Evolutionary conservation across 2,888 invertebrate genomes (phyloP).

Genomic region (Drosophila kokeensis): DNA sequence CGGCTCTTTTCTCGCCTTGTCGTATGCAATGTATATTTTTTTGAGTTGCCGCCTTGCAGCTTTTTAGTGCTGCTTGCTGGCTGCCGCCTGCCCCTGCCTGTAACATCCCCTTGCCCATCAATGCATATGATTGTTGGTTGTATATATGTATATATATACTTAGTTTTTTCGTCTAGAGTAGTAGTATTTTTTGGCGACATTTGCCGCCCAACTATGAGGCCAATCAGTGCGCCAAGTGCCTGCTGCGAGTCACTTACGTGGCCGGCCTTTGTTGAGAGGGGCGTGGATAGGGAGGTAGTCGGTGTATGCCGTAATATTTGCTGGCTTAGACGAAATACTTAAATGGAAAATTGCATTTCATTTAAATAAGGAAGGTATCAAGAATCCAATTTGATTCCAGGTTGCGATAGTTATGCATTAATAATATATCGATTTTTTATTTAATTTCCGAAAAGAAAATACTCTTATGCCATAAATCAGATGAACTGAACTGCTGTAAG

Average conservation of each 20-base stretch:
- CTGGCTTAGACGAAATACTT: background rate
- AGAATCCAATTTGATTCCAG: background rate
- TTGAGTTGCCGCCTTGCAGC: slow-evolving; percentile 35
- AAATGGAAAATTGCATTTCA: background rate
- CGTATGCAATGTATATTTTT: slow-evolving; percentile 38
- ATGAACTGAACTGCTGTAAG: background rate
- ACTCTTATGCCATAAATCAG: background rate
- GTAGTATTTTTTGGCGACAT: slow-evolving; percentile 34
- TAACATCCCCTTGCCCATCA: background rate
- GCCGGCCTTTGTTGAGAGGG: slow-evolving; percentile 4
- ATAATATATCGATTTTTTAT: background rate
- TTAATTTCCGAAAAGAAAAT: background rate
- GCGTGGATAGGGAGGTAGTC: slow-evolving; percentile 5
- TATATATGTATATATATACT: background rate
- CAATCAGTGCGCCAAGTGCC: slow-evolving; percentile 60
- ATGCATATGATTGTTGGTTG: slow-evolving; percentile 21
- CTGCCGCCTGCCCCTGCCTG: background rate
- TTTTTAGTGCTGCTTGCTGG: slow-evolving; percentile 50
- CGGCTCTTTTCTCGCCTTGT: slow-evolving; percentile 33
- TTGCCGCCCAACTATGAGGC: slow-evolving; percentile 25
- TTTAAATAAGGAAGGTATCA: background rate
- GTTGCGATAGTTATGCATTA: background rate
- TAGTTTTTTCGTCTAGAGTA: slow-evolving; percentile 24
- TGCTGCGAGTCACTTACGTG: slow-evolving; percentile 6
- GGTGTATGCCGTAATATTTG: background rate